phyloP scores from a whole-genome alignment of 2,888 invertebrate genomes.

The Drosophila pseudotakahashii region DNA sequence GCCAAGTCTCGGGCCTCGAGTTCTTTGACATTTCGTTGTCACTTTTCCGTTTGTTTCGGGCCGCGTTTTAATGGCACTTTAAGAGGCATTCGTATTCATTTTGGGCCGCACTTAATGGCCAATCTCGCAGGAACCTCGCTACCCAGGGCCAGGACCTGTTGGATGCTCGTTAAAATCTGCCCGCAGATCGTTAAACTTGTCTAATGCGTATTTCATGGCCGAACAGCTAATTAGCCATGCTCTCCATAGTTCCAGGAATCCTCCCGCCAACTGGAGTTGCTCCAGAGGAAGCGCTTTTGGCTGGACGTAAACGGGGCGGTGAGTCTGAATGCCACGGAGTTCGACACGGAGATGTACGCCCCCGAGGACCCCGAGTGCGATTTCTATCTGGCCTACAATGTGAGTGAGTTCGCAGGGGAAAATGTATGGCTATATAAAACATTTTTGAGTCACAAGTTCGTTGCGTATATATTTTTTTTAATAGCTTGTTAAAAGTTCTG shows the following conservation, averaged over 20 bases:
- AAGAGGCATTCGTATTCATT: slow-evolving; percentile 50
- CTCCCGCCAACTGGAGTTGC: slow-evolving; percentile 57
- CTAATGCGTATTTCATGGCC: slow-evolving; percentile 40
- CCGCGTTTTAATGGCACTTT: slow-evolving; percentile 46
- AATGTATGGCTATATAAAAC: too few species aligned
- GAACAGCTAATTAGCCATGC: slow-evolving; percentile 59
- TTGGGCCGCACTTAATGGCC: slow-evolving; percentile 30
- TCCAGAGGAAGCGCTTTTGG: slow-evolving; percentile 45
- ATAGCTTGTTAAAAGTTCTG: too few species aligned
- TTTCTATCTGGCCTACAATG: slow-evolving; percentile 83
- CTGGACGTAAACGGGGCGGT: slow-evolving; percentile 20
- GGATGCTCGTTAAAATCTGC: slow-evolving; percentile 35
- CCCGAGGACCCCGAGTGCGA: slow-evolving; percentile 65
- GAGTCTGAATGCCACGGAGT: slow-evolving; percentile 17
- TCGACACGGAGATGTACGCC: slow-evolving; percentile 5
- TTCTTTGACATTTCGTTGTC: slow-evolving; percentile 55
- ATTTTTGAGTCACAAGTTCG: too few species aligned
- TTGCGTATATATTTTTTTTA: too few species aligned
- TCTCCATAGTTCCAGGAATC: slow-evolving; percentile 66
- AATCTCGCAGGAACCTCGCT: slow-evolving; percentile 4
- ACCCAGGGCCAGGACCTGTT: slow-evolving; percentile 12
- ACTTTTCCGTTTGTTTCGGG: slow-evolving; percentile 42
- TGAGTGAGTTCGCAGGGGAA: slow-evolving; percentile 62
- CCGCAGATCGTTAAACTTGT: slow-evolving; percentile 42
- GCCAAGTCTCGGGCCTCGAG: slow-evolving; percentile 24